Evolutionary conservation across 53 echinoderm and acorn worm genomes (phyloP).

Genomic region (Hippasteria phrygiana): DNA sequence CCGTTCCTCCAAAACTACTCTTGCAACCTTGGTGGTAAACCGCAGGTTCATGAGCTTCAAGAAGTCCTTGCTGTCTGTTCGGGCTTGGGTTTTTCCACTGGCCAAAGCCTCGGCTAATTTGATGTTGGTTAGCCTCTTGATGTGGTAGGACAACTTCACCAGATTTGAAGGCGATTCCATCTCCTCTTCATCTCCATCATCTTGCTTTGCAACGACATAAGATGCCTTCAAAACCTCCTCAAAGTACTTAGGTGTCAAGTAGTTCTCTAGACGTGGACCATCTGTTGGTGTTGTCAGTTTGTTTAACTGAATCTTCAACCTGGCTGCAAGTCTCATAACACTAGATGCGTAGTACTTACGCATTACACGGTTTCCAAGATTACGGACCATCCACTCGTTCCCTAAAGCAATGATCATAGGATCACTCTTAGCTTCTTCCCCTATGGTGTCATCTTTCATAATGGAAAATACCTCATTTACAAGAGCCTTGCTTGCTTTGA

Average conservation of each 20-base stretch:
- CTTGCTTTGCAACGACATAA: constrained; percentile 4
- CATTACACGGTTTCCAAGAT: constrained; percentile 68
- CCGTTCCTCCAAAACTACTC: too few relatives aligned
- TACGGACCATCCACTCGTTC: constrained; percentile 62
- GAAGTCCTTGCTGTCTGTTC: constrained; percentile 10
- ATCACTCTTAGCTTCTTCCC: constrained; percentile 32
- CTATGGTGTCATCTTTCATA: constrained; percentile 56
- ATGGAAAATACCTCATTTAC: constrained; percentile 51
- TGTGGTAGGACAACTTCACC: constrained; percentile 11
- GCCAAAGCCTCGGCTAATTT: constrained; percentile 7
- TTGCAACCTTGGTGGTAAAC: too few relatives aligned
- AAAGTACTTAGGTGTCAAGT: not conserved
- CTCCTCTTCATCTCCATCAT: constrained; percentile 1
- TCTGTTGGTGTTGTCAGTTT: constrained; percentile 35
- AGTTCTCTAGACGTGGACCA: constrained; percentile 18
- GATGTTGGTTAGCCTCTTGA: not conserved
- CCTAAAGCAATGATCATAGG: constrained; percentile 56
- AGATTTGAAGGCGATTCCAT: constrained; percentile 14
- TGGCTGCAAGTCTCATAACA: constrained; percentile 65
- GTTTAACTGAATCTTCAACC: constrained; percentile 61
- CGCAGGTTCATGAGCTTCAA: not conserved
- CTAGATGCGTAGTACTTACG: constrained; percentile 69
- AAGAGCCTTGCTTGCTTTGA: constrained; percentile 33
- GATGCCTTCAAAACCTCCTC: constrained; percentile 15
- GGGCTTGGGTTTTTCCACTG: constrained; percentile 2